These are phyloP conservation scores for Condylura cristata DNA, from an alignment of 2,113 vertebrate genomes.

Conservation along the genomic window DNA sequence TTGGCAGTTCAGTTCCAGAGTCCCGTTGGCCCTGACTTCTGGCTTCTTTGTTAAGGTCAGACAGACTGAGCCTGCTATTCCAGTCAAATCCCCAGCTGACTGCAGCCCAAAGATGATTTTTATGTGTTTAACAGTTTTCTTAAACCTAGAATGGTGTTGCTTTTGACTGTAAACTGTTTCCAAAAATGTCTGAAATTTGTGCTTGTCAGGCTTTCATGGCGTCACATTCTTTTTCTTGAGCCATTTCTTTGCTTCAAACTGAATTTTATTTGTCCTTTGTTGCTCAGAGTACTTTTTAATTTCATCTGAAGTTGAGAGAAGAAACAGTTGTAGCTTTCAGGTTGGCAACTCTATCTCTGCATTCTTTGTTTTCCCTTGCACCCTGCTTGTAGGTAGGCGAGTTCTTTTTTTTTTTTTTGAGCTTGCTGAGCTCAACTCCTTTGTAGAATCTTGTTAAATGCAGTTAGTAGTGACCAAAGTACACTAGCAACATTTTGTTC, in stretches of 20 bases:
- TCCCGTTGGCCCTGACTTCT: not conserved
- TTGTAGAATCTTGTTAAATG: not conserved
- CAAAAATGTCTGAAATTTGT: not conserved
- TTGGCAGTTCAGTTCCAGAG: not conserved
- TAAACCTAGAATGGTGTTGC: not conserved
- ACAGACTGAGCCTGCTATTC: not conserved
- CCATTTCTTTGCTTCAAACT: not conserved
- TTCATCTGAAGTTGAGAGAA: not conserved
- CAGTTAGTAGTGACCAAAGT: not conserved
- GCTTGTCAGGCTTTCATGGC: not conserved
- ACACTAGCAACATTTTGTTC: not conserved
- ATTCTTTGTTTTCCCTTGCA: not conserved
- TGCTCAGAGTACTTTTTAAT: not conserved
- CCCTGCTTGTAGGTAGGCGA: not conserved
- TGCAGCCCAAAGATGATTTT: not conserved
- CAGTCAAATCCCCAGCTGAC: not conserved
- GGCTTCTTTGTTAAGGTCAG: not conserved
- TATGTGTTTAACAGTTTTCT: not conserved
- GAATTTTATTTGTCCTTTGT: not conserved
- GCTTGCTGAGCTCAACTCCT: not conserved
- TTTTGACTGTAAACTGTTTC: not conserved
- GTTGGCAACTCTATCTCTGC: not conserved
- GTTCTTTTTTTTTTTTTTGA: not conserved
- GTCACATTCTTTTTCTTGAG: not conserved
- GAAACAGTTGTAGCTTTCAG: slow-evolving; percentile 7